These are phyloP conservation scores for Urocolius indicus DNA, from an alignment of 2,113 vertebrate species.

Conservation along the genomic window DNA sequence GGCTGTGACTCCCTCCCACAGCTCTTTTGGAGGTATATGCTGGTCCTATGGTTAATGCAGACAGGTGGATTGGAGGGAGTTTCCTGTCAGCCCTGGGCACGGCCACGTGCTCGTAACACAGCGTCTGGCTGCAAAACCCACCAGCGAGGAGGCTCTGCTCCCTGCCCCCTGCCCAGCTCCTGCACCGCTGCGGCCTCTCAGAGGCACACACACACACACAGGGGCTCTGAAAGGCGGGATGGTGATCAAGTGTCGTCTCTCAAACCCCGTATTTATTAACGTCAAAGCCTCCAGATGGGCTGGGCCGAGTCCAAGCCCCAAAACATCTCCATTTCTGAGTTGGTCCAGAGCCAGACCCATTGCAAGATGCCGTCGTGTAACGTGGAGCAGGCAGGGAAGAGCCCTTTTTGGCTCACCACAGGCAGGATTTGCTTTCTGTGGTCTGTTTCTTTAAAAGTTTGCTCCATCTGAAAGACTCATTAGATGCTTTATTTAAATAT, in stretches of 20 bases:
- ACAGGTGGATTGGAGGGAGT: not conserved
- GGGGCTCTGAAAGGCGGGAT: not conserved
- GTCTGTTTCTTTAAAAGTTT: slow-evolving; percentile 38
- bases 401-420: slow-evolving; percentile 2
- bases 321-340: slow-evolving; percentile 49
- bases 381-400: slow-evolving; percentile 14
- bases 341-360: slow-evolving; percentile 46
- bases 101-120: fast-evolving
- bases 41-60: not conserved
- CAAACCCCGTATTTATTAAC: slow-evolving; percentile 30
- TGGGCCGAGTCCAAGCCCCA: slow-evolving; percentile 60
- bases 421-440: slow-evolving; percentile 9
- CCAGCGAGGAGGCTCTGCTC: not conserved
- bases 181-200: not conserved
- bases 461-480: slow-evolving; percentile 47
- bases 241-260: not conserved
- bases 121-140: not conserved
- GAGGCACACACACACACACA: fast-evolving
- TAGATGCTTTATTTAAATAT: slow-evolving; percentile 4
- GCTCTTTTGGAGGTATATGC: not conserved
- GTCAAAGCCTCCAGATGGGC: slow-evolving; percentile 62
- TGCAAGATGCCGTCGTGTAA: slow-evolving; percentile 20
- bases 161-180: too few species aligned
- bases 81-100: not conserved
- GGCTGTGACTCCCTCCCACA: not conserved